phyloP scores from a whole-genome alignment of 2,797 vertebrate genomes.

The Lagodon rhomboides region DNA sequence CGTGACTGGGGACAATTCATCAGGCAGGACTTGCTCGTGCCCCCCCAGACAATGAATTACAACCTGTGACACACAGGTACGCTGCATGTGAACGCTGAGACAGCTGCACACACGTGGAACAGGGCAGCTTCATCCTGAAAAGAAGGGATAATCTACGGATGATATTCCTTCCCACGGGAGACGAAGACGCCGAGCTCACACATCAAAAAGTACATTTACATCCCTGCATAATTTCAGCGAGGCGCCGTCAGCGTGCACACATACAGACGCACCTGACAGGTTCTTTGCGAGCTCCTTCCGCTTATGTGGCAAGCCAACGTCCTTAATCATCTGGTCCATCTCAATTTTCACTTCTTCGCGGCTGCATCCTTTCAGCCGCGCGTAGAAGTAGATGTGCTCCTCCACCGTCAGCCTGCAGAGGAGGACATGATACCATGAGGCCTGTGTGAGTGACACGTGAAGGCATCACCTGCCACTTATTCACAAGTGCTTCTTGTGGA shows the following conservation, averaged over 20 bases:
- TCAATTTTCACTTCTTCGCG: conserved; percentile 89
- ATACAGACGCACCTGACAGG: conserved; percentile 90
- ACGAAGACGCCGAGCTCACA: background rate
- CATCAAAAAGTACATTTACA: conserved; percentile 38
- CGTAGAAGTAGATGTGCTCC: conserved; percentile 99
- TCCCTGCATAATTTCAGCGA: conserved; percentile 32
- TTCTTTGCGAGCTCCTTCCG: conserved; percentile 93
- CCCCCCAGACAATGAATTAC: conserved; percentile 77
- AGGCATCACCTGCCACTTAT: conserved; percentile 4
- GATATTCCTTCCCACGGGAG: conserved; percentile 43
- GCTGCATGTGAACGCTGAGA: conserved; percentile 24
- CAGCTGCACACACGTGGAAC: conserved; percentile 15
- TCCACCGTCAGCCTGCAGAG: conserved; percentile 94
- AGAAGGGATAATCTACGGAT: conserved; percentile 51
- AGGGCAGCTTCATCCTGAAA: conserved; percentile 25
- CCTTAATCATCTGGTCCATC: conserved; percentile 94
- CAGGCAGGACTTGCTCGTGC: conserved; percentile 64
- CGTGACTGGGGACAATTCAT: conserved; percentile 76
- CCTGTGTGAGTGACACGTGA: conserved; percentile 8
- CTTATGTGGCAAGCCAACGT: conserved; percentile 95
- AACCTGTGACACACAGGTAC: conserved; percentile 66
- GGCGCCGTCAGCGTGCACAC: background rate
- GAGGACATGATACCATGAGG: background rate
- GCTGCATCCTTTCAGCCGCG: conserved; percentile 91
- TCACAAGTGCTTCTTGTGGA: background rate